Evolutionary conservation across 2,888 invertebrate genomes (phyloP), one percentile per base, ranked within the genome.

Genomic region (Drosophila mimica): DNA sequence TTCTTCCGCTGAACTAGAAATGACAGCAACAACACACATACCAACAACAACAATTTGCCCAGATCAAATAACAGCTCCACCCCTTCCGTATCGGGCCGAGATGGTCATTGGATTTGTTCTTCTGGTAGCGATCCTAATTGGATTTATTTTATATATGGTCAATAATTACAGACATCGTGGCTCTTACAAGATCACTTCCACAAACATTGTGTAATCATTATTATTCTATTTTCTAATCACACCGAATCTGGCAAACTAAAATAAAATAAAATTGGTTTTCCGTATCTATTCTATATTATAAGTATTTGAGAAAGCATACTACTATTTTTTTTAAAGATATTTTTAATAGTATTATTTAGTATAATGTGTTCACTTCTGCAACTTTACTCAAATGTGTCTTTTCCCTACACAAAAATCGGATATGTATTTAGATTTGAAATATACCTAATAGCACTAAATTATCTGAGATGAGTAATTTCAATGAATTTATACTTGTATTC

Each of bases 101-200:
- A 15, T 43, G 1, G 61, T 79, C 15, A 15, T 61, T 8, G 64
- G 46, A 34, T 25, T 80, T 20, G 38, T 65, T 33, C 7, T 62
- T 17, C 25, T 79, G 4, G 8, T 57, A 5, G 31, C 59, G 0
- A n/a, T 28, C 17, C 11, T 78, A 15, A 1, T 36, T 1, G 52
- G 31, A 38, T 62, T 74, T 6, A 34, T 15, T 4, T 43, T 46
- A 9, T 70, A 48, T 11, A 8, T 51, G n/a, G 3, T 48, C 4
- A 54, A 66, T 28, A 69, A 34, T 20, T 13, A 58, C 3, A 72
- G n/a, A n/a, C 4, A 53, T 4, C 54, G 52, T 0, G 34, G 31
- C 1, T 9, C 48, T 4, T 75, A 70, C 40, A 61, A 54, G 4
- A 0, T n/a, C 9, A 7, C 48, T 2, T 25, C 62, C 31, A 25